These are phyloP conservation scores for Chaenodraco wilsoni DNA, from an alignment of 2,797 vertebrate species.

Conservation along the genomic window DNA sequence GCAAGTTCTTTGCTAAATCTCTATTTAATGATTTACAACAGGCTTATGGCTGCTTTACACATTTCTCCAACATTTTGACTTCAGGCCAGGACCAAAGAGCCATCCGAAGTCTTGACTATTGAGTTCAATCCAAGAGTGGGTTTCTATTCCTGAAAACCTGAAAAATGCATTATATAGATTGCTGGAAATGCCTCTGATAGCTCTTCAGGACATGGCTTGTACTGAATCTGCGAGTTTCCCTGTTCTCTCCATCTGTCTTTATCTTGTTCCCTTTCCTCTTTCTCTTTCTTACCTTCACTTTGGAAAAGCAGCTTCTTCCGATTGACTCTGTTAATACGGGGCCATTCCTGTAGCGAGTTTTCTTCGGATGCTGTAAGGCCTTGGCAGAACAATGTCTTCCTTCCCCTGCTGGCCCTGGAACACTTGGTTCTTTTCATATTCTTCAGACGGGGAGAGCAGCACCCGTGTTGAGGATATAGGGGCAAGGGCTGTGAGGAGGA, in stretches of 20 bases:
- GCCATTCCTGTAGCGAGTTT: conserved; percentile 44
- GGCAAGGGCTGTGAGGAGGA: conserved; percentile 45
- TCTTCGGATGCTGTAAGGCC: conserved; percentile 33
- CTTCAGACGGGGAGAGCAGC: conserved; percentile 36
- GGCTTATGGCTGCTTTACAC: conserved; percentile 49
- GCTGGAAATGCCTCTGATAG: conserved; percentile 40
- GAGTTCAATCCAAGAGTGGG: conserved; percentile 50
- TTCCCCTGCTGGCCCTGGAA: conserved; percentile 44
- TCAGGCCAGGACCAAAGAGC: conserved; percentile 47
- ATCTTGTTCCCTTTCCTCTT: conserved; percentile 24
- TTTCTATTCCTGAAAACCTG: conserved; percentile 50
- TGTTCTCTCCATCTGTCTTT: conserved; percentile 31
- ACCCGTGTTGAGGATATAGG: conserved; percentile 51
- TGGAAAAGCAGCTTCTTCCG: conserved; percentile 38
- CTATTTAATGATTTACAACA: conserved; percentile 75
- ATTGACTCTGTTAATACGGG: conserved; percentile 37
- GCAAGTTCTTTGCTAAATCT: conserved; percentile 59
- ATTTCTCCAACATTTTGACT: conserved; percentile 49
- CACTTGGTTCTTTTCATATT: conserved; percentile 57
- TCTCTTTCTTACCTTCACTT: conserved; percentile 27
- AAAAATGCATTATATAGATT: conserved; percentile 54
- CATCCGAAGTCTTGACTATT: conserved; percentile 39
- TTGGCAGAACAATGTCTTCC: conserved; percentile 39
- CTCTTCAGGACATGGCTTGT: conserved; percentile 49
- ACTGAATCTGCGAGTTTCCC: conserved; percentile 35